A percentile compares a stretch with the other conserved stretches of the same genome.
Evolutionary conservation across 2,888 invertebrate genomes (phyloP).

Genomic region (Nomada fucata): DNA sequence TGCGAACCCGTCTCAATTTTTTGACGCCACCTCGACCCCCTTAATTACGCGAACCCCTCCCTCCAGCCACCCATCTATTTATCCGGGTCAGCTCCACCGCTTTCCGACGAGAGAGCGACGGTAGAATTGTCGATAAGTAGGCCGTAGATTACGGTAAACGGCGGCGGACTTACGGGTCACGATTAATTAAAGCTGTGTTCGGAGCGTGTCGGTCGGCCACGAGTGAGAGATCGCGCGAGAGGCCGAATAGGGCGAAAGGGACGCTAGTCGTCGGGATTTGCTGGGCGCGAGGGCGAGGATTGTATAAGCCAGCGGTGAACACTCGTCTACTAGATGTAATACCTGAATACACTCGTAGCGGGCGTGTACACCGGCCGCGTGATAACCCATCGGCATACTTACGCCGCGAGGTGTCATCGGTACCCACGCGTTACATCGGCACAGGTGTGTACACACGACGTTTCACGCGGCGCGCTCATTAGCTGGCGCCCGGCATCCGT

Average conservation of each 20-base stretch:
- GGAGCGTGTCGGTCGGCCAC: conserved; percentile 53
- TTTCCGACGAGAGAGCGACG: too few species aligned
- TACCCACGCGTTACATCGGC: conserved; percentile 64
- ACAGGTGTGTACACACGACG: conserved; percentile 51
- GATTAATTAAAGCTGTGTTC: conserved; percentile 80
- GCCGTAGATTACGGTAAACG: conserved; percentile 51
- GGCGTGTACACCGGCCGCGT: conserved; percentile 66
- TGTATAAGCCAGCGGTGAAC: conserved; percentile 69
- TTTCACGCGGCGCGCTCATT: conserved; percentile 56
- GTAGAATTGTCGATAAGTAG: conserved; percentile 67
- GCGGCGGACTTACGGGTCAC: conserved; percentile 43
- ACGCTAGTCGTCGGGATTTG: conserved; percentile 74
- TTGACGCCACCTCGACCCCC: too few species aligned
- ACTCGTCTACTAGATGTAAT: conserved; percentile 80
- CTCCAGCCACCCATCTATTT: too few species aligned
- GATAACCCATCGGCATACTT: conserved; percentile 70
- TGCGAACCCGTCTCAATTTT: too few species aligned
- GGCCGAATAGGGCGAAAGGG: conserved; percentile 59
- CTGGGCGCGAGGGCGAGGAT: conserved; percentile 68
- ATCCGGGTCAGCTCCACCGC: too few species aligned
- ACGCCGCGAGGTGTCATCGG: conserved; percentile 64
- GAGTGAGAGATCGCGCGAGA: conserved; percentile 60
- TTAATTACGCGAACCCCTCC: too few species aligned
- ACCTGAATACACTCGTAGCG: conserved; percentile 80
- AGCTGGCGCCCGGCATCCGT: conserved; percentile 45